Percentiles rank a stretch among this genome's conserved stretches.
Evolutionary conservation across 1,140 invertebrate species (phyloP).

Genomic region (Brachionus paranguensis): DNA sequence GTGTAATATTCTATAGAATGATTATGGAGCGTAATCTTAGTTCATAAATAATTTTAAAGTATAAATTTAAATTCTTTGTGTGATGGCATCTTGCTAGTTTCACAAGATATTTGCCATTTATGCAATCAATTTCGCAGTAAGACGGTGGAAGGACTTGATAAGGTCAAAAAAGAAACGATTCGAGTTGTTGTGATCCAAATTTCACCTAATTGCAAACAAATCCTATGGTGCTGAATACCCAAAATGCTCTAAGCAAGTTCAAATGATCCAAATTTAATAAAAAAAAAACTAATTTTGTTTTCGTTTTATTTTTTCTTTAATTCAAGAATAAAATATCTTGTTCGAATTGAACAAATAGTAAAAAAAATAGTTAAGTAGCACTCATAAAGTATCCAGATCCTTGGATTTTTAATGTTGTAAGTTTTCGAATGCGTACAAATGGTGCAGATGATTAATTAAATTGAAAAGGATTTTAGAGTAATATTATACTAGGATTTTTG

Average conservation of each 20-base stretch:
- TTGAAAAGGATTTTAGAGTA: too few species aligned
- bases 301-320: neutral
- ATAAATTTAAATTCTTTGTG: too few species aligned
- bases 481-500: too few species aligned
- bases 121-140: neutral
- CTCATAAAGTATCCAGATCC: neutral
- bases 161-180: neutral
- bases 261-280: neutral
- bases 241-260: neutral
- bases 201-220: neutral
- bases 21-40: too few species aligned
- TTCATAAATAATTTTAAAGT: too few species aligned
- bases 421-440: neutral
- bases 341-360: neutral
- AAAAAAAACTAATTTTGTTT: neutral
- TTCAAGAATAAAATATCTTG: neutral
- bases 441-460: too few species aligned
- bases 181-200: neutral
- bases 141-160: neutral
- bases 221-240: neutral
- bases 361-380: neutral
- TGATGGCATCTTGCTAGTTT: too few species aligned
- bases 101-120: neutral
- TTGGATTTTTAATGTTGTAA: neutral
- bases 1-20: too few species aligned